phyloP scores from a whole-genome alignment of 2,797 vertebrate species.

The Tiaroga cobitis region DNA sequence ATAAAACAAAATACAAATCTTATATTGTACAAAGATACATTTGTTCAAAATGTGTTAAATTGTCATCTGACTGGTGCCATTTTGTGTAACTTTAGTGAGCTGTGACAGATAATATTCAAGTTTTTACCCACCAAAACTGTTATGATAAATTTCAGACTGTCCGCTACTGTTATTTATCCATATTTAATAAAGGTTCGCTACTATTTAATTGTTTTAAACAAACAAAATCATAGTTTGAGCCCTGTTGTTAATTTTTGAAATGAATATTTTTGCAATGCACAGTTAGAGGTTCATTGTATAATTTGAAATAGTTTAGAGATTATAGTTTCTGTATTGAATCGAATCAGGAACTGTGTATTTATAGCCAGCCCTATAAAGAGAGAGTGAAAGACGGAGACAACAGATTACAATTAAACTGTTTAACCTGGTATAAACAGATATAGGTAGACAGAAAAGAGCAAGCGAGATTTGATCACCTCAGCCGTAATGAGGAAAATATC shows the following conservation, averaged over 20 bases:
- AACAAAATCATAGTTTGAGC: neutral
- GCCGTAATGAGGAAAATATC: constrained; percentile 90
- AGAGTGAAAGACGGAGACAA: neutral
- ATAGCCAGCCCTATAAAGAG: neutral
- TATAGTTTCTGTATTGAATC: neutral
- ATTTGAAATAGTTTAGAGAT: neutral
- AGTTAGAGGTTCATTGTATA: neutral
- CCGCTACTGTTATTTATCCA: neutral
- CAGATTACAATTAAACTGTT: neutral
- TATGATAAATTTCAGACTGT: neutral
- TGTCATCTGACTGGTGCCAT: neutral
- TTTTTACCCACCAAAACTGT: neutral
- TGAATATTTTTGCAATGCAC: neutral
- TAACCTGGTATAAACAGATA: neutral
- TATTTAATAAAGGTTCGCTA: neutral
- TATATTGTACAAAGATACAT: neutral
- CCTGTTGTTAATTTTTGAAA: neutral
- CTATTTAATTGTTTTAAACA: neutral
- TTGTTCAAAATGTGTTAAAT: neutral
- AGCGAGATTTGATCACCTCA: constrained; percentile 79
- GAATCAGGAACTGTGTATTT: neutral
- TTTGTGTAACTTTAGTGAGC: neutral
- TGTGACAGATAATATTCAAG: neutral
- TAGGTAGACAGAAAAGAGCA: neutral
- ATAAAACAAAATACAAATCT: neutral